Percentiles rank a stretch among this genome's conserved stretches.
Conservation (phyloP, 1,140 invertebrate species). For the Vanessa atalanta region DNA sequence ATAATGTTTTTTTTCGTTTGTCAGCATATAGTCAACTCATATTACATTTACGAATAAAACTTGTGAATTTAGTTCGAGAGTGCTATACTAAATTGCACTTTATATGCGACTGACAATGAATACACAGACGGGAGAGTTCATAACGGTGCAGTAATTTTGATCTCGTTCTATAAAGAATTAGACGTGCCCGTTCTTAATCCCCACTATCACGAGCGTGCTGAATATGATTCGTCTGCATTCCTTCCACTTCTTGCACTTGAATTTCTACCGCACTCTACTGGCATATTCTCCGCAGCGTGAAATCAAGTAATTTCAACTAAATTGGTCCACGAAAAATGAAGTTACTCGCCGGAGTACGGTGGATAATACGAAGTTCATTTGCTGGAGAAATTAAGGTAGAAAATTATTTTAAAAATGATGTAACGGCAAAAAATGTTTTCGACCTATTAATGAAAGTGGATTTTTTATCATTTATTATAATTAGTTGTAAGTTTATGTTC, state of each 20-base stretch:
- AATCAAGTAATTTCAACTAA: slow-evolving; percentile 11
- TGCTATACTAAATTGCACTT: neutral
- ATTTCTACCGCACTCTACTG: slow-evolving; percentile 1
- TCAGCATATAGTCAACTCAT: no score
- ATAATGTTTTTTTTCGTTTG: no score
- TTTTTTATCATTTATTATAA: no score
- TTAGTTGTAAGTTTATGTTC: no score
- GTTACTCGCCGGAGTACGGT: neutral
- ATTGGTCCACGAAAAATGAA: slow-evolving; percentile 9
- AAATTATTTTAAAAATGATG: neutral
- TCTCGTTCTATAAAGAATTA: slow-evolving; percentile 6
- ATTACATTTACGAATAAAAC: no score
- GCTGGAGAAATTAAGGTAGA: neutral
- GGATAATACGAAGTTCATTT: slow-evolving; percentile 2
- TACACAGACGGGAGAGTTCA: neutral
- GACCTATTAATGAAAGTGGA: no score
- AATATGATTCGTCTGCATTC: slow-evolving; percentile 2
- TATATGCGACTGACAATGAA: neutral
- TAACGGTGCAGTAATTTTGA: neutral
- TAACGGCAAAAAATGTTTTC: neutral
- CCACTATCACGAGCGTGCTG: neutral
- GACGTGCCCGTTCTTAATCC: neutral
- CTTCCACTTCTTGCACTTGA: slow-evolving; percentile 9
- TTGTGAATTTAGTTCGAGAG: no score
- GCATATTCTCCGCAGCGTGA: slow-evolving; percentile 5